Evolutionary conservation across 2,797 vertebrate species (phyloP), one percentile per base, ranked within the genome.

Genomic region (Sebastes matsubarae): DNA sequence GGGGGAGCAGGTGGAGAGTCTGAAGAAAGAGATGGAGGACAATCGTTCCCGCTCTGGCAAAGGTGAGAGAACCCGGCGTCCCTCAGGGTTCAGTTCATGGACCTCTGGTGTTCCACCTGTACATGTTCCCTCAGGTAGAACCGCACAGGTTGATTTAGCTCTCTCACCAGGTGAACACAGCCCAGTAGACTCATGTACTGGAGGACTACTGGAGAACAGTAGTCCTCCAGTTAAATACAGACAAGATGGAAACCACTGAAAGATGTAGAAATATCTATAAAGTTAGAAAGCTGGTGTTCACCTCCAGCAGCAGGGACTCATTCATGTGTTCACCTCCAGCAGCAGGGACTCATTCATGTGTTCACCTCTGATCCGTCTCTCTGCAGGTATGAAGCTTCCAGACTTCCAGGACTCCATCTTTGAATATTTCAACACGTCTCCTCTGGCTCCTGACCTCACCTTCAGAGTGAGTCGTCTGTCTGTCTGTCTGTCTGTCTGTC

Each of bases 351-450:
- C 6, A 18, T 16, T 27, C 14, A 59, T 18, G 25, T 22, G 52
- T 55, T 46, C 24, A 29, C 60, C n/a, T 64, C 32, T 22, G n/a
- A 16, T 0, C 25, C 13, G 1, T 46, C n/a, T 69, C 13, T 74
- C 12, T 58, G 42, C 80, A 91, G 98, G 97, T 82, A 94, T 99
- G 68, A 99, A 98, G 89, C 97, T 99, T 69, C 96, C 97, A 16
- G 98, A 98, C 83, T 99, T 99, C 88, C 97, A 99, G 81, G 98
- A 99, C 87, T 97, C 98, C 50, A 98, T 99, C 85, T 99, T 99
- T 94, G 97, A 99, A 52, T 99, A 99, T 84, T 99, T 99, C 94
- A 99, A 99, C 94, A 98, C 98, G 1, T 98, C 98, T 58, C 97
- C 98, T 61, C 95, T 99, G 84, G 96, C 97, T n/a, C 97, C 98